These are phyloP conservation scores for Uria aalge DNA, from an alignment of 2,113 vertebrate genomes.

Conservation along the genomic window DNA sequence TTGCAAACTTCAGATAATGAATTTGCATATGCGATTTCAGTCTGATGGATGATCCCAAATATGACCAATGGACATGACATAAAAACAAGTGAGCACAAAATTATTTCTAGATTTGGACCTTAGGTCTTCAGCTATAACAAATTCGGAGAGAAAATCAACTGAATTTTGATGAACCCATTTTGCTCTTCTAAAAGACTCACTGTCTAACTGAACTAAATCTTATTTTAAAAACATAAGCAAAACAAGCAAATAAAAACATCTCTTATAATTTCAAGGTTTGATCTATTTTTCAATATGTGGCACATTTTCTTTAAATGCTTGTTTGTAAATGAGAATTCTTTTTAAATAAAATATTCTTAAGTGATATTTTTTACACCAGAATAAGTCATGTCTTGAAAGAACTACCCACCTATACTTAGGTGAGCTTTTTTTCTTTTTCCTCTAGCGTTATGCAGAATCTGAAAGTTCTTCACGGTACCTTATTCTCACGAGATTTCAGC, in stretches of 20 bases:
- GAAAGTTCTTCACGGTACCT: not conserved
- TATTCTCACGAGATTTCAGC: not conserved
- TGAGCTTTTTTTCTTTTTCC: not conserved
- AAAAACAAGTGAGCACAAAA: not conserved
- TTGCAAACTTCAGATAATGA: not conserved
- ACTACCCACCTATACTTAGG: not conserved
- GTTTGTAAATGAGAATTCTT: not conserved
- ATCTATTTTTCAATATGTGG: not conserved
- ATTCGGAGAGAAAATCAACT: not conserved
- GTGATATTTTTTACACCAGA: not conserved
- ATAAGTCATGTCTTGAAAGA: not conserved
- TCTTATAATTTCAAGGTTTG: not conserved
- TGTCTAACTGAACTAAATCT: not conserved
- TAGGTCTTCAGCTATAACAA: not conserved
- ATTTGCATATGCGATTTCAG: not conserved
- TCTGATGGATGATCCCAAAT: not conserved
- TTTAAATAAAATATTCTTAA: not conserved
- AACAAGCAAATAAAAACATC: not conserved
- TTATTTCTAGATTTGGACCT: not conserved
- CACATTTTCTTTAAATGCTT: not conserved
- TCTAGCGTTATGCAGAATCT: not conserved
- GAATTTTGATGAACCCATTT: not conserved
- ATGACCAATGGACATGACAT: accelerated
- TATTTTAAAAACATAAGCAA: not conserved
- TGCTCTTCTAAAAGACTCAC: not conserved